These are phyloP conservation scores for Resseliella maxima DNA, from an alignment of 2,888 invertebrate species.

Conservation along the genomic window DNA sequence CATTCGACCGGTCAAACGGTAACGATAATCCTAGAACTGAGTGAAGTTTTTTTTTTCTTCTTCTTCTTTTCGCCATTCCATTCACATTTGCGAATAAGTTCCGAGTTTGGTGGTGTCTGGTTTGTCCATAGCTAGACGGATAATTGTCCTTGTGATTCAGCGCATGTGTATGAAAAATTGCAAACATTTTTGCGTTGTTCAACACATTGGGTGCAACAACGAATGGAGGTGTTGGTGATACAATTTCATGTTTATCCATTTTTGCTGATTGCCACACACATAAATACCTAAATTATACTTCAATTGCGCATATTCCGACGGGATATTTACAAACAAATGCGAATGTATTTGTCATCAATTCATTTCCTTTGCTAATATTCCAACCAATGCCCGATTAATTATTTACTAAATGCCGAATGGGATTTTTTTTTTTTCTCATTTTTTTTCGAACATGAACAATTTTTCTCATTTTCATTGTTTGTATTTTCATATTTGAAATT, in stretches of 20 bases:
- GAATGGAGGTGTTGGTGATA: background rate
- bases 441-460: no score
- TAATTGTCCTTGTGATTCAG: constrained; percentile 4
- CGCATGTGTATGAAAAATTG: constrained; percentile 8
- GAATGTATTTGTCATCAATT: background rate
- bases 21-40: background rate
- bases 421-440: no score
- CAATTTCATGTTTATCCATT: background rate
- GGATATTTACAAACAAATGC: background rate
- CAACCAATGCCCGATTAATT: background rate
- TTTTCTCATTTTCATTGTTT: no score
- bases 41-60: no score
- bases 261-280: background rate
- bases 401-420: background rate
- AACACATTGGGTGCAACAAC: background rate
- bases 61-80: no score
- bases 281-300: no score
- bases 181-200: background rate
- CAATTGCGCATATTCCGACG: constrained; percentile 22
- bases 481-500: no score
- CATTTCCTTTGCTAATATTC: background rate
- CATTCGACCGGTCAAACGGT: background rate
- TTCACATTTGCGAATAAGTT: background rate
- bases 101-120: background rate
- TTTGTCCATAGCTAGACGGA: background rate